These are phyloP conservation scores for Apistogramma diplotaenia DNA, from an alignment of 2,113 vertebrate genomes.

Conservation along the genomic window DNA sequence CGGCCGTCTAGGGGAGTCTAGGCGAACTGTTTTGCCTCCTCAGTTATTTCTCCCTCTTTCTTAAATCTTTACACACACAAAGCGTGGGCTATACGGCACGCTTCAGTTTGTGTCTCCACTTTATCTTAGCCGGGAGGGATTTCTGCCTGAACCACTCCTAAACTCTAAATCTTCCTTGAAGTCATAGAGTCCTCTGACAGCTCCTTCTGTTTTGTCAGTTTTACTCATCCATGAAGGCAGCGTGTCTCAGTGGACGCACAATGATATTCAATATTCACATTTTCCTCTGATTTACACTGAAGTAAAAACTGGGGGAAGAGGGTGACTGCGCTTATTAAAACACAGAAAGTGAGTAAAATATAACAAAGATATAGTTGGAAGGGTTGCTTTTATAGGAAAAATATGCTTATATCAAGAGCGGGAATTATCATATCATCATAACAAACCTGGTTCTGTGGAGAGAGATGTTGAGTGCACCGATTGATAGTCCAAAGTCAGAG, in stretches of 20 bases:
- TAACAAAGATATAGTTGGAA: slow-evolving; percentile 20
- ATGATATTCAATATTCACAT: slow-evolving; percentile 62
- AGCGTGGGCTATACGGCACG: slow-evolving; percentile 57
- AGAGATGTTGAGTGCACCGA: neutral
- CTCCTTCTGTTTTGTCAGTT: slow-evolving; percentile 63
- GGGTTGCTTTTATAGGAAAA: neutral
- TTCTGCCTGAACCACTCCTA: slow-evolving; percentile 65
- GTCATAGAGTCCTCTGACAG: slow-evolving; percentile 62
- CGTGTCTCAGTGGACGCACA: slow-evolving; percentile 53
- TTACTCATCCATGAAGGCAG: slow-evolving; percentile 65
- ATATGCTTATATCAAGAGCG: neutral
- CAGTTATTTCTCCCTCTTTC: slow-evolving; percentile 23
- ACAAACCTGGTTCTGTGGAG: neutral
- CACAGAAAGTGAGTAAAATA: slow-evolving; percentile 27
- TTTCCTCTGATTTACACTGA: slow-evolving; percentile 51
- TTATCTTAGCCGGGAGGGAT: slow-evolving; percentile 69
- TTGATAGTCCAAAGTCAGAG: slow-evolving; percentile 25
- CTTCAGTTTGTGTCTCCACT: slow-evolving; percentile 61
- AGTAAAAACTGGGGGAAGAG: slow-evolving; percentile 26
- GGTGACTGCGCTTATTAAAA: slow-evolving; percentile 41
- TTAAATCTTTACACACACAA: slow-evolving; percentile 62
- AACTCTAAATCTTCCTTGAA: slow-evolving; percentile 72
- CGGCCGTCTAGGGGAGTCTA: slow-evolving; percentile 43
- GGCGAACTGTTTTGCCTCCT: slow-evolving; percentile 29
- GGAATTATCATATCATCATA: slow-evolving; percentile 7